These are phyloP conservation scores for Drosophila sordidula DNA, from an alignment of 2,888 invertebrate genomes.

Conservation along the genomic window DNA sequence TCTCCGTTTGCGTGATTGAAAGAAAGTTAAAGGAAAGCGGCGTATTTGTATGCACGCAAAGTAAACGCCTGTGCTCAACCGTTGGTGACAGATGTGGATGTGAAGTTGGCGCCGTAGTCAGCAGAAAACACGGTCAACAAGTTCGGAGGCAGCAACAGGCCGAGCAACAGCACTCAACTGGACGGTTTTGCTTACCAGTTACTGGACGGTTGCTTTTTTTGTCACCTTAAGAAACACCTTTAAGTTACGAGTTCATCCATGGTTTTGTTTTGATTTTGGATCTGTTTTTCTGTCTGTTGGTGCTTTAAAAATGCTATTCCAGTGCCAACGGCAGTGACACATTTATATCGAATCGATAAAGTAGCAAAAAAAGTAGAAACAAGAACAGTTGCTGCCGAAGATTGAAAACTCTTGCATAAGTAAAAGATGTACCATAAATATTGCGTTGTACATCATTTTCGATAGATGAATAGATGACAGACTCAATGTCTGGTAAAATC, in stretches of 20 bases:
- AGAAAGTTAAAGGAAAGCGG: not conserved
- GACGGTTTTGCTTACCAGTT: not conserved
- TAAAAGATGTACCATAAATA: too few relatives aligned
- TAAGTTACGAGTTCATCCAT: conserved; percentile 8
- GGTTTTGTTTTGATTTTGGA: conserved; percentile 8
- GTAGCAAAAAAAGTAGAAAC: not conserved
- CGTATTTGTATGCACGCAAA: not conserved
- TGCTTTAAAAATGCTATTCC: conserved; percentile 7
- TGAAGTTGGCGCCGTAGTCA: not conserved
- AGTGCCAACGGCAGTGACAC: conserved; percentile 31
- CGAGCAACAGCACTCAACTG: not conserved
- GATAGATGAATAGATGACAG: too few relatives aligned
- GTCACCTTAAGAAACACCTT: conserved; percentile 17
- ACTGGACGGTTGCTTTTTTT: not conserved
- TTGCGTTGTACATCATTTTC: too few relatives aligned
- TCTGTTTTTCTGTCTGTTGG: not conserved
- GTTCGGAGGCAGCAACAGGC: conserved; percentile 1
- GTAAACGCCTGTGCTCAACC: not conserved
- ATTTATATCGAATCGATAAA: conserved; percentile 49
- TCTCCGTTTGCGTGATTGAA: too few relatives aligned
- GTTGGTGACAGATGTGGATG: too few relatives aligned
- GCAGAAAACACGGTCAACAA: not conserved
- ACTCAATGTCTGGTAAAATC: too few relatives aligned
- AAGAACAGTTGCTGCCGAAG: not conserved
- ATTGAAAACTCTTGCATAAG: not conserved